Evolutionary conservation across 2,888 invertebrate species (phyloP).

Genomic region (Melinaea marsaeus): DNA sequence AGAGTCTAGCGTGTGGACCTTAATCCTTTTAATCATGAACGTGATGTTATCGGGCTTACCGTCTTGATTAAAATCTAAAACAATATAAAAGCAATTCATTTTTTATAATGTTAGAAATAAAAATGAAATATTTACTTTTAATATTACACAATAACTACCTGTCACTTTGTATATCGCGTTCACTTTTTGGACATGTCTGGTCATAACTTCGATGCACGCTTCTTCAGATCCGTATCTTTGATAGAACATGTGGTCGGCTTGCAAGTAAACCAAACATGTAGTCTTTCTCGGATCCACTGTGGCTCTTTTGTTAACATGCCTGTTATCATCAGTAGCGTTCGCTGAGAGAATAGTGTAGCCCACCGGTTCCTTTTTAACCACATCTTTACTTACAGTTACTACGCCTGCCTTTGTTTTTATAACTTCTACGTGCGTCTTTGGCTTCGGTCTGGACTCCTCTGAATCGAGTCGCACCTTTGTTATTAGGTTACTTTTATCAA

Average conservation of each 20-base stretch:
- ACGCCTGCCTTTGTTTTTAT: conserved; percentile 82
- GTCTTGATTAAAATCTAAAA: conserved; percentile 94
- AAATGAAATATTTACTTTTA: not conserved
- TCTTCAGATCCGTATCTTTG: conserved; percentile 96
- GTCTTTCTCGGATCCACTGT: conserved; percentile 91
- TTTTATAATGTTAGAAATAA: not conserved
- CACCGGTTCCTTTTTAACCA: conserved; percentile 78
- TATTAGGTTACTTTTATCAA: conserved; percentile 74
- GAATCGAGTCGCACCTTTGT: conserved; percentile 74
- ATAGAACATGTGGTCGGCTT: conserved; percentile 97
- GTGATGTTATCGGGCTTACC: conserved; percentile 94
- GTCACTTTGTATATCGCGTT: conserved; percentile 92
- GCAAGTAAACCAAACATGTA: conserved; percentile 96
- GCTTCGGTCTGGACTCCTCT: conserved; percentile 78
- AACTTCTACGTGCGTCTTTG: conserved; percentile 82
- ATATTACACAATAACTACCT: conserved; percentile 65
- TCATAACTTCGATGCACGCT: conserved; percentile 96
- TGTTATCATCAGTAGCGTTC: conserved; percentile 74
- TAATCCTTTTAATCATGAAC: conserved; percentile 97
- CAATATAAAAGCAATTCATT: conserved; percentile 14
- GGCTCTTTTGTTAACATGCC: conserved; percentile 82
- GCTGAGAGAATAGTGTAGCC: conserved; percentile 69
- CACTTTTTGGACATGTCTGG: conserved; percentile 94
- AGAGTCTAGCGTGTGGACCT: conserved; percentile 93
- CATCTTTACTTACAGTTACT: conserved; percentile 80